Conservation (phyloP, 1,140 invertebrate genomes). For the Nephila pilipes region DNA sequence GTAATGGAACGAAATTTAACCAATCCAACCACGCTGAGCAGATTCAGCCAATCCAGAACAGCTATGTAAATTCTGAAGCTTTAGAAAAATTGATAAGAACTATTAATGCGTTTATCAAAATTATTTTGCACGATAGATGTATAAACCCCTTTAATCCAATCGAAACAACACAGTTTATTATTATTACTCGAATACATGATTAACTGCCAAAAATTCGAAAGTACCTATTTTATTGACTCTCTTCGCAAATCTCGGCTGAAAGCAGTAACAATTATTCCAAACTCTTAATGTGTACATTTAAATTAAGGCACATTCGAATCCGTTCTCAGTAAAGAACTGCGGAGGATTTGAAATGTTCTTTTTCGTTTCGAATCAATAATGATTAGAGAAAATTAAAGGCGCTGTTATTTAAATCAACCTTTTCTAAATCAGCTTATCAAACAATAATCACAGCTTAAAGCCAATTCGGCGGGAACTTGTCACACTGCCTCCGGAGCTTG, state of each 20-base stretch:
- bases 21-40: too few relatives aligned
- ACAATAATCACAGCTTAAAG: conserved; percentile 34
- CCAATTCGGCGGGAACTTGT: not conserved
- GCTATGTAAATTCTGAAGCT: too few relatives aligned
- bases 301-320: not conserved
- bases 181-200: too few relatives aligned
- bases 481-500: not conserved
- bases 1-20: too few relatives aligned
- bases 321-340: not conserved
- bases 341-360: conserved; percentile 5
- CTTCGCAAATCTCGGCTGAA: not conserved
- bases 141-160: not conserved
- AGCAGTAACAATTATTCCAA: not conserved
- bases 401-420: conserved; percentile 58
- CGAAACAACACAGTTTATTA: not conserved
- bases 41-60: too few relatives aligned
- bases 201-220: too few relatives aligned
- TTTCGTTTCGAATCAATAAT: conserved; percentile 32
- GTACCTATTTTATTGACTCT: too few relatives aligned
- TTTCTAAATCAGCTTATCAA: conserved; percentile 50
- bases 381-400: conserved; percentile 38
- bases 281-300: not conserved
- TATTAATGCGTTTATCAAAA: too few relatives aligned
- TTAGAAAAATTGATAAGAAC: too few relatives aligned
- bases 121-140: too few relatives aligned